Conservation (phyloP, 2,888 invertebrate genomes). For the Heliothis peltigera region DNA sequence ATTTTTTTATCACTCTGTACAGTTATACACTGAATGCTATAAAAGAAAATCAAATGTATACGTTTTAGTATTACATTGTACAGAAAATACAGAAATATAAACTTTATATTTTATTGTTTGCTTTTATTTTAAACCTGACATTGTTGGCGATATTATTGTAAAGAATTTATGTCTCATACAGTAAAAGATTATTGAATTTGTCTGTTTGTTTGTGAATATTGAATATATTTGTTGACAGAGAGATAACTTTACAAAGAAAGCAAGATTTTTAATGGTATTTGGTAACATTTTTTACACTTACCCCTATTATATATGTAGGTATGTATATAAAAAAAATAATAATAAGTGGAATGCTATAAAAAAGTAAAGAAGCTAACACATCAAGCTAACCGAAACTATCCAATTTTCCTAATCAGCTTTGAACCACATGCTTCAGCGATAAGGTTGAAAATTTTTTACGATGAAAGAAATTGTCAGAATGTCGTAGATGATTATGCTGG, state of each 20-base stretch:
- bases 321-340: too few relatives aligned
- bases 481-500: too few relatives aligned
- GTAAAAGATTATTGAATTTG: not conserved
- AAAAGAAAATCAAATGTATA: slow-evolving; percentile 75
- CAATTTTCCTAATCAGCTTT: too few relatives aligned
- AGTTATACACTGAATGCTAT: slow-evolving; percentile 18
- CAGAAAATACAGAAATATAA: slow-evolving; percentile 60
- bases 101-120: slow-evolving; percentile 49
- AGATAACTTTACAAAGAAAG: not conserved
- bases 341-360: too few relatives aligned
- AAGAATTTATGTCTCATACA: slow-evolving; percentile 10
- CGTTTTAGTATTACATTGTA: slow-evolving; percentile 86
- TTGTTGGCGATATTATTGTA: slow-evolving; percentile 22
- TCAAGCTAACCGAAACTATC: too few relatives aligned
- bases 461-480: too few relatives aligned
- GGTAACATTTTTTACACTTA: too few relatives aligned
- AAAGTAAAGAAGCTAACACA: too few relatives aligned
- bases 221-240: not conserved
- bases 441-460: too few relatives aligned
- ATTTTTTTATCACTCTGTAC: slow-evolving; percentile 22
- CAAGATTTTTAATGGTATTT: not conserved
- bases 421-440: too few relatives aligned
- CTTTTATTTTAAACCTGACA: slow-evolving; percentile 50
- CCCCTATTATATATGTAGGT: too few relatives aligned
- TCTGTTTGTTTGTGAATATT: slow-evolving; percentile 12